phyloP scores from a whole-genome alignment of 2,113 vertebrate species.

The Alligator mississippiensis region DNA sequence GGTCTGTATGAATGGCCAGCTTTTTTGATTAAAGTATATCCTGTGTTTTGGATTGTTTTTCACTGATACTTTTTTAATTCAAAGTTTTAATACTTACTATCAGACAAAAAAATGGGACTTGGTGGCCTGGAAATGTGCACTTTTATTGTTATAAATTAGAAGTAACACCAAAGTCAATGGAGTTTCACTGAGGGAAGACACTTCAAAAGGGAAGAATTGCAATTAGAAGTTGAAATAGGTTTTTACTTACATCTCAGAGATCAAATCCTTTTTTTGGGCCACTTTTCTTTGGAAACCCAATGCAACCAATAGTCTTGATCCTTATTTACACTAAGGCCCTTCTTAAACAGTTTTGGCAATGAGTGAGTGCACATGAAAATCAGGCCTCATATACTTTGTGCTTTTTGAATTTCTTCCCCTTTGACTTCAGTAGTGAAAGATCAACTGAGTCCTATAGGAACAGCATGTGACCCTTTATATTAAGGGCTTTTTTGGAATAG shows the following conservation, averaged over 20 bases:
- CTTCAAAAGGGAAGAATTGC: background rate
- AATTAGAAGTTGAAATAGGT: background rate
- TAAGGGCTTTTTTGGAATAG: conserved; percentile 15
- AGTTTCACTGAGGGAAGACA: background rate
- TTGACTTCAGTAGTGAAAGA: conserved; percentile 15
- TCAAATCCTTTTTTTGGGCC: background rate
- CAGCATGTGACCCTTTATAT: conserved; percentile 40
- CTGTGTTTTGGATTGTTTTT: background rate
- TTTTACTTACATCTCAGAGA: background rate
- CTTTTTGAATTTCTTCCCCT: background rate
- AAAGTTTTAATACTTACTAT: background rate
- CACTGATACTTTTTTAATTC: background rate
- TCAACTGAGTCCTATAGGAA: conserved; percentile 11
- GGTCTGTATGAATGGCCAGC: no score
- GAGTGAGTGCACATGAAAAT: background rate
- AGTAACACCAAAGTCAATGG: background rate
- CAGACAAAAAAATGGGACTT: background rate
- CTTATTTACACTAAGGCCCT: background rate
- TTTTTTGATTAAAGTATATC: background rate
- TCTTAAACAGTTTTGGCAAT: background rate
- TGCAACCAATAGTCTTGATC: background rate
- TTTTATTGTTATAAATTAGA: background rate
- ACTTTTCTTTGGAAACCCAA: background rate
- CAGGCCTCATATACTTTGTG: background rate
- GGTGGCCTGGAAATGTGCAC: background rate